A percentile compares a stretch with the other conserved stretches of the same genome.
phyloP scores from a whole-genome alignment of 1,140 invertebrate genomes.

The Pogonognathellus flavescens region DNA sequence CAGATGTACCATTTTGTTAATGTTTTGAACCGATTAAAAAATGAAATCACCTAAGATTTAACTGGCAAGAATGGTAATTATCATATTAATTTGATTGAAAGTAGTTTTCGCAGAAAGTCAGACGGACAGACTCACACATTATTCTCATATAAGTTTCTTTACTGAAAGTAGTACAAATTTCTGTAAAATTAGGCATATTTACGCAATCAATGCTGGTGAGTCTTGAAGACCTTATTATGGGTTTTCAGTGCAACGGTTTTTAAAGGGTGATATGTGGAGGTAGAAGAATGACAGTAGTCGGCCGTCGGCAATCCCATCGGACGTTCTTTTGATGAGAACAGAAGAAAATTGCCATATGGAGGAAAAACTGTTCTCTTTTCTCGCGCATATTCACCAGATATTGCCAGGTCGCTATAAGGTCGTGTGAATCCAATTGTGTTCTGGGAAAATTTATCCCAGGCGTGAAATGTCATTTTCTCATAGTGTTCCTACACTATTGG shows the following conservation, averaged over 20 bases:
- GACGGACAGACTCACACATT: no score
- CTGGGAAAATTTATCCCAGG: constrained; percentile 19
- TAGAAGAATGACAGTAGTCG: constrained; percentile 19
- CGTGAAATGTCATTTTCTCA: neutral
- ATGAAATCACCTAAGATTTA: neutral
- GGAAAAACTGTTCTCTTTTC: neutral
- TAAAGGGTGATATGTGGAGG: no score
- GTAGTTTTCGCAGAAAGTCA: no score
- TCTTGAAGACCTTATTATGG: no score
- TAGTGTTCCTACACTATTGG: no score
- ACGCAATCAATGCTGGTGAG: no score
- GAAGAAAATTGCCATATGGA: constrained; percentile 9
- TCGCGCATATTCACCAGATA: neutral
- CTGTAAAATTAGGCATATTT: no score
- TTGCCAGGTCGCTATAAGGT: neutral
- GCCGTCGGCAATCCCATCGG: neutral
- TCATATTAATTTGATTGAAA: no score
- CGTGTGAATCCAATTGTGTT: neutral
- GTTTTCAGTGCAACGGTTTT: neutral
- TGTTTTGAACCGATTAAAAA: neutral
- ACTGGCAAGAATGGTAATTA: no score
- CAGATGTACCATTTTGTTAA: neutral
- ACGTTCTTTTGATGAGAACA: neutral
- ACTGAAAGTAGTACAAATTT: no score
- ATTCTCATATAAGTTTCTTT: no score